Conservation (phyloP, 2,797 vertebrate genomes). For the Rallus crepitans region DNA sequence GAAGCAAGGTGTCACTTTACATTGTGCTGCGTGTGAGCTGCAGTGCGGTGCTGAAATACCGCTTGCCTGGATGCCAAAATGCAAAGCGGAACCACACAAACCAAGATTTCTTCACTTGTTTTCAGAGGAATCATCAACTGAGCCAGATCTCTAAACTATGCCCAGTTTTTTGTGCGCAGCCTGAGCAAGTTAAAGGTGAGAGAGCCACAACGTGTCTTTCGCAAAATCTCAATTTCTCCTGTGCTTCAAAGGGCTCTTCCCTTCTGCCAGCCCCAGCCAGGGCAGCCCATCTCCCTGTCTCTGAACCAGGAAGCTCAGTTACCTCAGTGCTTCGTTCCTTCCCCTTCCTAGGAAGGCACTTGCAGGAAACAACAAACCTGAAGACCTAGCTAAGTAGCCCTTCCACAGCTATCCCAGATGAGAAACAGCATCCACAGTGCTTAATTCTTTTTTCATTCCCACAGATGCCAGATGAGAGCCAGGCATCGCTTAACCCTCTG, state of each 20-base stretch:
- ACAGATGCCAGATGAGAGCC: neutral
- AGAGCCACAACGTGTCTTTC: neutral
- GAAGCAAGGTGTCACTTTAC: neutral
- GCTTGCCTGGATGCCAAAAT: neutral
- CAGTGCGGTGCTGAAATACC: neutral
- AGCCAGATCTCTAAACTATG: neutral
- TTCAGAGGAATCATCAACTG: neutral
- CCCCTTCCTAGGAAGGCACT: too few relatives aligned
- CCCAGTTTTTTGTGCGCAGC: neutral
- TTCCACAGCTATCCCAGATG: neutral
- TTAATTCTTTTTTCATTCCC: neutral
- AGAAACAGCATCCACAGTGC: fast-evolving
- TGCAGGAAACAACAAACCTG: neutral
- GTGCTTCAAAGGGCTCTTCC: neutral
- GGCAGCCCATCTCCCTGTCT: fast-evolving
- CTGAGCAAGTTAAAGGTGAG: neutral
- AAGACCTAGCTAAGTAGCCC: neutral
- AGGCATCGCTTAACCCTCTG: neutral
- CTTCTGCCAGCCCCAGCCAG: neutral
- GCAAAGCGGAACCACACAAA: neutral
- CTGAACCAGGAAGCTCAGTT: neutral
- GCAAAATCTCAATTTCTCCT: neutral
- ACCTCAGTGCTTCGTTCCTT: neutral
- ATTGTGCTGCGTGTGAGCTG: fast-evolving
- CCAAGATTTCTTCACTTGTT: neutral